Evolutionary conservation across 2,113 vertebrate species (phyloP), one percentile per base, ranked within the genome.

Genomic region (Chionis minor): DNA sequence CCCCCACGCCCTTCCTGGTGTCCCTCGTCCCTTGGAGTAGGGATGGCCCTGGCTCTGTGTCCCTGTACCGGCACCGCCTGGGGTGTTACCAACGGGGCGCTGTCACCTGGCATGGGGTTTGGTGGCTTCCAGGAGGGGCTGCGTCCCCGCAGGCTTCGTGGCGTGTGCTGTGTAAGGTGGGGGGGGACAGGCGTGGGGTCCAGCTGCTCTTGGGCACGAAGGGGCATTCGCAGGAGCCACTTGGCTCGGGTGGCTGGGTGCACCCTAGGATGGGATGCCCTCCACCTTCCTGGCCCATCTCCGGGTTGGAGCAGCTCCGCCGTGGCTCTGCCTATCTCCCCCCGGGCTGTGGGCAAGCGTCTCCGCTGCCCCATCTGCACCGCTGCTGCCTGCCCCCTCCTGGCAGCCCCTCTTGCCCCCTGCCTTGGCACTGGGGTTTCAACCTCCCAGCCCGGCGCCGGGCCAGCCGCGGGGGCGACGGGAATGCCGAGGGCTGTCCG

Each of bases 251-350:
- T 10, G 65, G 27, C 30, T 18, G 30, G 22, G 7, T 32, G 49
- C n/a, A 2, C 42, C 30, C 47, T 0, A 1, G 47, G 16, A 0
- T 24, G 54, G 28, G 61, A 9, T 14, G 33, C 9, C 81, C 27
- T 47, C 42, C 47, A 22, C 23, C 33, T 14, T 42, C 69, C 56
- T 30, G 38, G 18, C 73, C 26, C 11, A 1, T 28, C 33, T 28
- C 14, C 0, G 6, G 10, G 18, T 47, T 0, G 1, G 8, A 47
- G 62, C 0, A 1, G 35, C 59, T 62, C 30, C 1, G 5, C 13
- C 1, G 1, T 14, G 49, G 47, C 47, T 54, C 42, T 74, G 63
- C 26, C 38, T 7, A 0, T 23, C 23, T 51, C 45, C 19, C 30
- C 35, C 18, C 13, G 58, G 74, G 61, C 66, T 49, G 35, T 0